A percentile compares a stretch with the other conserved stretches of the same genome.
Conservation (phyloP, 2,797 vertebrate species). For the Gila robusta region DNA sequence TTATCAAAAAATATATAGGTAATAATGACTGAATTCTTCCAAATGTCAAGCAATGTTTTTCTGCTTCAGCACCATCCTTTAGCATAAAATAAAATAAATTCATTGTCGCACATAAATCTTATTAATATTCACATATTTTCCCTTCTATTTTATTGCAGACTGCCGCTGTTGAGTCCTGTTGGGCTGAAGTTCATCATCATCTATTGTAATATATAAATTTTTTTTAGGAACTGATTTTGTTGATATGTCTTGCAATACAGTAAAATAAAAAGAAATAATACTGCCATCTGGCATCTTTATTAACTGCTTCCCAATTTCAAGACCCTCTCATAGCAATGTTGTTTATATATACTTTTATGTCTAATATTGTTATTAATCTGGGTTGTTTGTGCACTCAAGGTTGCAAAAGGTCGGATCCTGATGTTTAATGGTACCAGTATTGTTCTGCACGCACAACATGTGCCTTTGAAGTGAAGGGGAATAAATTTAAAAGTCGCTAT, state of each 20-base stretch:
- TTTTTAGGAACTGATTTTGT: not conserved
- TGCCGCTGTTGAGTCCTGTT: constrained; percentile 63
- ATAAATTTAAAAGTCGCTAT: constrained; percentile 71
- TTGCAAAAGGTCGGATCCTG: constrained; percentile 20
- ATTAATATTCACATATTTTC: constrained; percentile 9
- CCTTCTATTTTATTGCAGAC: constrained; percentile 60
- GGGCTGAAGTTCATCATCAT: constrained; percentile 58
- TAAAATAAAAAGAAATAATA: constrained; percentile 20
- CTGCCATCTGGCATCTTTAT: not conserved
- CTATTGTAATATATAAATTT: constrained; percentile 39
- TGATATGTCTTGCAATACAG: constrained; percentile 36
- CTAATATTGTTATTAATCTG: constrained; percentile 31
- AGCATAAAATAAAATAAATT: not conserved
- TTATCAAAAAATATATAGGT: not conserved
- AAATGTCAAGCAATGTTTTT: constrained; percentile 11
- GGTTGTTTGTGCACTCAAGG: constrained; percentile 18
- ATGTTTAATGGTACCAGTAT: constrained; percentile 47
- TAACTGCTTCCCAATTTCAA: constrained; percentile 2
- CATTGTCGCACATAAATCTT: not conserved
- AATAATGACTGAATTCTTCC: not conserved
- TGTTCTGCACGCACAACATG: constrained; percentile 5
- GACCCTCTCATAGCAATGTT: not conserved
- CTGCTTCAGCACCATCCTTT: not conserved
- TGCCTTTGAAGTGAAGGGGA: constrained; percentile 52
- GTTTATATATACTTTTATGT: constrained; percentile 4